A percentile compares a stretch with the other conserved stretches of the same genome.
Conservation (phyloP, 2,113 vertebrate species). For the Cricetomys ansorgei region DNA sequence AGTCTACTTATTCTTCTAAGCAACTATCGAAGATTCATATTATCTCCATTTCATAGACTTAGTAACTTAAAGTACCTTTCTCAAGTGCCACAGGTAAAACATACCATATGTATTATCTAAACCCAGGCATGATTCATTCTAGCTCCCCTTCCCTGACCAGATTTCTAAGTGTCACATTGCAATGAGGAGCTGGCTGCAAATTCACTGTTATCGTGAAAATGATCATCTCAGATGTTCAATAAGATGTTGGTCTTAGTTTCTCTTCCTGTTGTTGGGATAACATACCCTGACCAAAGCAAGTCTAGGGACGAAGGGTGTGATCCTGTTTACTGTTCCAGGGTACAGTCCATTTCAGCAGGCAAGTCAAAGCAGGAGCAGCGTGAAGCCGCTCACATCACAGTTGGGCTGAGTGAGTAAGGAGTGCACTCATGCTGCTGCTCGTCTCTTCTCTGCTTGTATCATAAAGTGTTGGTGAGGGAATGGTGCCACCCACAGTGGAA, state of each 20-base stretch:
- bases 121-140: neutral
- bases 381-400: neutral
- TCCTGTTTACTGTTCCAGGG: no score
- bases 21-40: neutral
- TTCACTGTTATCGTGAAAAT: neutral
- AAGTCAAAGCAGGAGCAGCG: no score
- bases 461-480: neutral
- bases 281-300: neutral
- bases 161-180: slow-evolving; percentile 8
- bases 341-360: no score
- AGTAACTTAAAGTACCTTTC: neutral
- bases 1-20: slow-evolving; percentile 1
- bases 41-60: neutral
- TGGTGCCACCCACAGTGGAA: neutral
- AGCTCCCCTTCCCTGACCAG: neutral
- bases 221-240: neutral
- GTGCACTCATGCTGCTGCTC: neutral
- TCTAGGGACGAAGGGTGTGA: no score
- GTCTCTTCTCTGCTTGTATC: neutral
- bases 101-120: neutral
- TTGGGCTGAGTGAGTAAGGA: neutral
- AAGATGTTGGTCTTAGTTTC: neutral
- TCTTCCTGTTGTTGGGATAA: neutral
- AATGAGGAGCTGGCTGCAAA: neutral
- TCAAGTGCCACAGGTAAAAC: neutral